Evolutionary conservation across 92 coral and sea anemone species (phyloP), one percentile per base, ranked within the genome.

Genomic region (Scolanthus callimorphus): DNA sequence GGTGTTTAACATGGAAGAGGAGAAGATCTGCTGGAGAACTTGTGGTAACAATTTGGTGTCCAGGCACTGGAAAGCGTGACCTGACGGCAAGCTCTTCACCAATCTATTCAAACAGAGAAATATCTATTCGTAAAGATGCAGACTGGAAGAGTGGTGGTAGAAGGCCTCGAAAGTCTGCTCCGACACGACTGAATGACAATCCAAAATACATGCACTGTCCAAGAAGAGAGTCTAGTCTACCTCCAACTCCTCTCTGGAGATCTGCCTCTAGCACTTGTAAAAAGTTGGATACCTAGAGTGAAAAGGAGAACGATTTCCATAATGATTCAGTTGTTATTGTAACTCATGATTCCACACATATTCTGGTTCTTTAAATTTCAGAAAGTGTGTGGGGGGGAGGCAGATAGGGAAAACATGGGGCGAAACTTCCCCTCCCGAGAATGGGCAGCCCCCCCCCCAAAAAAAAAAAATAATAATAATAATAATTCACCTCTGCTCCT

Each of bases 151-250:
- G 81, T 4, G 98, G 92, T 31, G 98, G 90, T 50, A 92, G 80
- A n/a, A 92, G 74, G 26, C 98, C 98, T 29, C 98, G 85, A 53
- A 92, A 92, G 64, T 92, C 98, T 22, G 98, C 96, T 12, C 98
- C 98, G 20, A 92, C 98, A 59, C 98, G 85, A 62, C 98, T 92
- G 71, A 92, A 92, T 11, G 98, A 92, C 73, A 92, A 61, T 19
- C 98, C 98, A 74, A 92, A 92, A 57, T 92, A 92, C 98, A 92
- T 92, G 48, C 96, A 92, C 78, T 92, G 98, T 6, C 98, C 98
- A 45, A 92, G 82, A 59, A 92, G 66, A 6, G 98, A 92, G 60
- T 92, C 98, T 39, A 85, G 62, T 3, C 96, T 77, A 70, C 77
- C 84, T 21, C 98, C 98, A 56, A 92, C 94, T 25, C 98, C 98